Evolutionary conservation across 2,888 invertebrate genomes (phyloP).

Genomic region (Caenorhabditis parvicauda): DNA sequence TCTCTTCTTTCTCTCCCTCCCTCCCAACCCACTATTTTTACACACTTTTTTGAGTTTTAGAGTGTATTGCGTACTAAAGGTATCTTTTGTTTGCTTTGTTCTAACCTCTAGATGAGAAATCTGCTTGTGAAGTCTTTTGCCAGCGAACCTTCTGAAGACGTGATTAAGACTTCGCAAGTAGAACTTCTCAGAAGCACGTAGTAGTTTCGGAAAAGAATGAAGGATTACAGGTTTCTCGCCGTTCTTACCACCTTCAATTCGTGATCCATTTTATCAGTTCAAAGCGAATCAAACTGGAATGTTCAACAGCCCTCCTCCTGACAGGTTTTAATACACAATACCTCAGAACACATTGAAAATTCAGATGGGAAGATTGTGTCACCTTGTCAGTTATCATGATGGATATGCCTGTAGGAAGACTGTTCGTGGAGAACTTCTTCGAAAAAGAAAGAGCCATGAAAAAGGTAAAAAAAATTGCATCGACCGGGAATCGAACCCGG

Average conservation of each 20-base stretch:
- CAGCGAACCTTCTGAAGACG: too few relatives aligned
- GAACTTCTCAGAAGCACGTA: too few relatives aligned
- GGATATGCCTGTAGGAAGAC: slow-evolving; percentile 60
- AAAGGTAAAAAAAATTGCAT: slow-evolving; percentile 34
- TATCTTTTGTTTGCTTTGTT: too few relatives aligned
- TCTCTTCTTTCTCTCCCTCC: too few relatives aligned
- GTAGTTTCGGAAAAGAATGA: too few relatives aligned
- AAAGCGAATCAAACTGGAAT: slow-evolving; percentile 59
- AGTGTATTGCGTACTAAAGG: too few relatives aligned
- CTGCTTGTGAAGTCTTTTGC: too few relatives aligned
- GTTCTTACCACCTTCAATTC: slow-evolving; percentile 46
- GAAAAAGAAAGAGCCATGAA: slow-evolving; percentile 53
- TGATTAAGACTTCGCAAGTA: too few relatives aligned
- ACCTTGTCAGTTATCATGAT: slow-evolving; percentile 54
- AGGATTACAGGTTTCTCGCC: slow-evolving; percentile 50
- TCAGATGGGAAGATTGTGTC: slow-evolving; percentile 61
- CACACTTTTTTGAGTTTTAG: too few relatives aligned
- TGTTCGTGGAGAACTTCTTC: slow-evolving; percentile 61
- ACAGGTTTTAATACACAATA: slow-evolving; percentile 24
- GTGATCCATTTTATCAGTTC: slow-evolving; percentile 56
- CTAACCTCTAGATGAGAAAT: too few relatives aligned
- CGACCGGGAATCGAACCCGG: slow-evolving; percentile 61
- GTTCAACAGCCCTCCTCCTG: slow-evolving; percentile 51
- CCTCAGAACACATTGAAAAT: background rate
- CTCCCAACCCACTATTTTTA: too few relatives aligned